Evolutionary conservation across 1,140 invertebrate genomes (phyloP).

Genomic region (Harlomillsia oculata): DNA sequence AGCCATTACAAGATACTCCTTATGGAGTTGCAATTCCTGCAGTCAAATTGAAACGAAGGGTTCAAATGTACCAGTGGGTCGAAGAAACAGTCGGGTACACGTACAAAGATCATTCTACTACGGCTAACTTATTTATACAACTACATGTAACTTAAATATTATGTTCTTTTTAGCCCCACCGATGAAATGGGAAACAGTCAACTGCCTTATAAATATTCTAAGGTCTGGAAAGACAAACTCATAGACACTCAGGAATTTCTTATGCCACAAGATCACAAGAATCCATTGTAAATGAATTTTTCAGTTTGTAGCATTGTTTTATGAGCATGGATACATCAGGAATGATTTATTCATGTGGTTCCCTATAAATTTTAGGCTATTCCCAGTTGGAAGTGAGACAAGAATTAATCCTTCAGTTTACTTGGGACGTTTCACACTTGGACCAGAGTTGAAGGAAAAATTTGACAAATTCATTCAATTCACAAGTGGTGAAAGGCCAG

Average conservation of each 20-base stretch:
- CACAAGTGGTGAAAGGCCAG: constrained; percentile 71
- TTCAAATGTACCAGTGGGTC: constrained; percentile 88
- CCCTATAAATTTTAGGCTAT: no score
- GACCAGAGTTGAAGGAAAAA: constrained; percentile 58
- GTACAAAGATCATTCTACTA: constrained; percentile 18
- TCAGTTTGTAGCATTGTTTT: neutral
- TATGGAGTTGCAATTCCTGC: constrained; percentile 66
- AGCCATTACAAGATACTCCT: constrained; percentile 67
- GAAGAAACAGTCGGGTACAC: constrained; percentile 56
- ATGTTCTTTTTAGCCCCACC: neutral
- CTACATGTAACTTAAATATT: neutral
- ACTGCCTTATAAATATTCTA: constrained; percentile 48
- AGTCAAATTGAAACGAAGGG: constrained; percentile 60
- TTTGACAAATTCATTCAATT: constrained; percentile 66
- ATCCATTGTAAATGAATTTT: constrained; percentile 50
- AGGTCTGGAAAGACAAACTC: constrained; percentile 70
- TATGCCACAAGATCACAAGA: constrained; percentile 61
- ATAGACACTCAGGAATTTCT: constrained; percentile 66
- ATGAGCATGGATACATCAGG: neutral
- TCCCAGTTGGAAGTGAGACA: constrained; percentile 42
- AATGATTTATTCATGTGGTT: neutral
- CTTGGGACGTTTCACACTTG: constrained; percentile 47
- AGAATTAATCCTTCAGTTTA: constrained; percentile 49
- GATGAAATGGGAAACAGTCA: constrained; percentile 1
- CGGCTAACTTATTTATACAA: neutral